phyloP scores from a whole-genome alignment of 2,888 invertebrate species.

The Macrophya alboannulata region DNA sequence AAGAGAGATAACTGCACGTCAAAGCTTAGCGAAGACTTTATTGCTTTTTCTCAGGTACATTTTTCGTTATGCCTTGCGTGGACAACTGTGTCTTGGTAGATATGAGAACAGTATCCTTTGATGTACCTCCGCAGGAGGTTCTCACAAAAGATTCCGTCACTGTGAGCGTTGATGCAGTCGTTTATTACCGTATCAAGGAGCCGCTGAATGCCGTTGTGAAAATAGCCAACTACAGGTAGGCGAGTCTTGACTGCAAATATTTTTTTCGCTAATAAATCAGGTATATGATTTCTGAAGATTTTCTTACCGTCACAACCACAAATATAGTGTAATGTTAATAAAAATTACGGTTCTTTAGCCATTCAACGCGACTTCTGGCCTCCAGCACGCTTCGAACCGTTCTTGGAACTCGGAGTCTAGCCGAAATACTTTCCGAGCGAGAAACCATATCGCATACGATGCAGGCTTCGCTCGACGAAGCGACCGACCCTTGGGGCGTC shows the following conservation, averaged over 20 bases:
- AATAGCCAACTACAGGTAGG: slow-evolving; percentile 88
- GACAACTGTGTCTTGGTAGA: slow-evolving; percentile 97
- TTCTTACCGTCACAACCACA: not conserved
- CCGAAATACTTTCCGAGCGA: slow-evolving; percentile 95
- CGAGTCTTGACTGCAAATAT: slow-evolving; percentile 8
- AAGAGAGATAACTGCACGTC: not conserved
- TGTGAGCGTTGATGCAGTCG: slow-evolving; percentile 95
- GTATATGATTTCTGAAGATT: not conserved
- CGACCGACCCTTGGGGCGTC: slow-evolving; percentile 96
- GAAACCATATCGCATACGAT: slow-evolving; percentile 96
- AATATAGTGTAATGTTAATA: not conserved
- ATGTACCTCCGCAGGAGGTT: slow-evolving; percentile 98
- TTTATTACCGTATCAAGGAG: slow-evolving; percentile 91
- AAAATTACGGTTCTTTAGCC: slow-evolving; percentile 80
- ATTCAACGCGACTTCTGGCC: slow-evolving; percentile 91
- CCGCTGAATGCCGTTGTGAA: slow-evolving; percentile 89
- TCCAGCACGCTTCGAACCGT: slow-evolving; percentile 95
- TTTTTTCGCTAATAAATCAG: not conserved
- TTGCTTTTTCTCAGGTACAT: slow-evolving; percentile 85
- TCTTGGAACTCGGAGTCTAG: slow-evolving; percentile 94
- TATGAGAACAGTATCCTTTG: slow-evolving; percentile 95
- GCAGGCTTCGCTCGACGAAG: slow-evolving; percentile 92
- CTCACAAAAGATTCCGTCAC: slow-evolving; percentile 97
- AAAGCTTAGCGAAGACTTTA: slow-evolving; percentile 34
- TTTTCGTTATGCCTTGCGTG: slow-evolving; percentile 97